Evolutionary conservation across 2,113 vertebrate genomes (phyloP).

Genomic region (Nematolebias whitei): DNA sequence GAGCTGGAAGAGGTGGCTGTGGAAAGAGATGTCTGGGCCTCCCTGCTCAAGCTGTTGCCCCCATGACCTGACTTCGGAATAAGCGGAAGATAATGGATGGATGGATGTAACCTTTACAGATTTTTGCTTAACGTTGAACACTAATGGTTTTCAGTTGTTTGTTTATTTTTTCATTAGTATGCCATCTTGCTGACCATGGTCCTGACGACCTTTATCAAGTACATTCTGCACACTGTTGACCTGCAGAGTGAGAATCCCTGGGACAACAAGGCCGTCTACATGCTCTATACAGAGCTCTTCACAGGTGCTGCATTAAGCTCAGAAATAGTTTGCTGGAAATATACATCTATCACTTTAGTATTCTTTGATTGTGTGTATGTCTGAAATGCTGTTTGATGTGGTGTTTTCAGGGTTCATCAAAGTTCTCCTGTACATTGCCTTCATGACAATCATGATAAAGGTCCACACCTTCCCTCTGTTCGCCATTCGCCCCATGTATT

Average conservation of each 20-base stretch:
- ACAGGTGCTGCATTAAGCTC: conserved; percentile 81
- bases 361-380: neutral
- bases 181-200: conserved; percentile 97
- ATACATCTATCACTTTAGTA: too few relatives aligned
- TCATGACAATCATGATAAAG: conserved; percentile 99
- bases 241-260: conserved; percentile 96
- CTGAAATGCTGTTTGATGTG: neutral
- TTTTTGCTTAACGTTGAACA: neutral
- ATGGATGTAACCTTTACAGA: too few relatives aligned
- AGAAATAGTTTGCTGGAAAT: neutral
- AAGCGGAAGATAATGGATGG: too few relatives aligned
- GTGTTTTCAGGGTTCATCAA: conserved; percentile 90
- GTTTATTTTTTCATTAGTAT: conserved; percentile 78
- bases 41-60: too few relatives aligned
- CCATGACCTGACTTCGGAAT: too few relatives aligned
- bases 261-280: conserved; percentile 98
- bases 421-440: conserved; percentile 94
- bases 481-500: conserved; percentile 98
- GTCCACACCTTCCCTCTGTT: conserved; percentile 98
- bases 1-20: too few relatives aligned
- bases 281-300: conserved; percentile 97
- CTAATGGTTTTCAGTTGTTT: neutral
- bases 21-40: too few relatives aligned
- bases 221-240: conserved; percentile 91
- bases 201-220: conserved; percentile 94